phyloP scores from a whole-genome alignment of 1,140 invertebrate species.

The Drosophila kurseongensis region DNA sequence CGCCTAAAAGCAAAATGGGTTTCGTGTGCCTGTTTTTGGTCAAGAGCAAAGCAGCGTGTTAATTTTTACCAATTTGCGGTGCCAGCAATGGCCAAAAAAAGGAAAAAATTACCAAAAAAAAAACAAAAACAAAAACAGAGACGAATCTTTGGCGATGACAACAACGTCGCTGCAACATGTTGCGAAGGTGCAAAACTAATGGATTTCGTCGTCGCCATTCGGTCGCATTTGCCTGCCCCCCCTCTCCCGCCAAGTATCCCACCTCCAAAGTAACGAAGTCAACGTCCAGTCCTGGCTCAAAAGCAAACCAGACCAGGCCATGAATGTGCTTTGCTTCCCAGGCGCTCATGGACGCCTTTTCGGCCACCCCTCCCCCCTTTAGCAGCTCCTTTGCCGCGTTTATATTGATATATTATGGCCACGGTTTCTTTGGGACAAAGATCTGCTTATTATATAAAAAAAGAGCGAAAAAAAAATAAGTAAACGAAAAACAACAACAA shows the following conservation, averaged over 20 bases:
- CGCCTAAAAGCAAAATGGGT: constrained; percentile 82
- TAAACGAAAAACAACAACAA: constrained; percentile 68
- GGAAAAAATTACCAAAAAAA: constrained; percentile 33
- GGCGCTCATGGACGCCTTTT: constrained; percentile 63
- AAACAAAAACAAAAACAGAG: constrained; percentile 22
- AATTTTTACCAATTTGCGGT: constrained; percentile 83
- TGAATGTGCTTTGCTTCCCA: constrained; percentile 82
- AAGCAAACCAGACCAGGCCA: constrained; percentile 45
- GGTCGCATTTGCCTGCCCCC: constrained; percentile 59
- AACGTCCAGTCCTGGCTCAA: constrained; percentile 62
- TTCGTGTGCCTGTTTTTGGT: constrained; percentile 79
- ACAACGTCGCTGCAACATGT: constrained; percentile 74
- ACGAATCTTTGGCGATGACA: constrained; percentile 49
- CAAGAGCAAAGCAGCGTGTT: constrained; percentile 83
- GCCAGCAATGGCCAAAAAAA: constrained; percentile 61
- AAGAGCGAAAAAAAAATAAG: constrained; percentile 54
- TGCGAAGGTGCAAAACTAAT: constrained; percentile 83
- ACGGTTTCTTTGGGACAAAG: constrained; percentile 84
- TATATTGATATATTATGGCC: constrained; percentile 84
- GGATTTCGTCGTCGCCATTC: constrained; percentile 74
- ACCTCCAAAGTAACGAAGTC: constrained; percentile 42
- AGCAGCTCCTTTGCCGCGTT: constrained; percentile 52
- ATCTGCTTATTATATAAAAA: constrained; percentile 84
- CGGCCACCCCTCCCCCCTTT: neutral
- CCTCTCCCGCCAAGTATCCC: neutral